These are phyloP conservation scores for Psilopogon haemacephalus DNA, from an alignment of 2,113 vertebrate species.

Conservation along the genomic window DNA sequence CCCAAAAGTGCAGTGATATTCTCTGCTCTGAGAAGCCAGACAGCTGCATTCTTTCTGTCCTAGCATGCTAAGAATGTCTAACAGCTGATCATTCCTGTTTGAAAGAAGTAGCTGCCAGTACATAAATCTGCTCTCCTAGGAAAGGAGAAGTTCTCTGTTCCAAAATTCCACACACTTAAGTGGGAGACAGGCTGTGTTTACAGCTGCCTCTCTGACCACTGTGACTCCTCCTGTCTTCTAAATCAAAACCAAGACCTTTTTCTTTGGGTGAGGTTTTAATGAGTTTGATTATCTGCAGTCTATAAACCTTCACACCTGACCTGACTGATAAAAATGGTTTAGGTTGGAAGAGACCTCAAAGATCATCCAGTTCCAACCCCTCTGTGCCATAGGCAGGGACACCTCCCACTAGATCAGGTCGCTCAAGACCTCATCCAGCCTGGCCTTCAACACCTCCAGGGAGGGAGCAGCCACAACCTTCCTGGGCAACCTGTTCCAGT, in stretches of 20 bases:
- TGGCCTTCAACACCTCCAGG: too few relatives aligned
- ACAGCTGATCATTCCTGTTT: background rate
- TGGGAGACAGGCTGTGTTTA: background rate
- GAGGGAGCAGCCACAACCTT: too few relatives aligned
- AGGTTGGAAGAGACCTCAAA: too few relatives aligned
- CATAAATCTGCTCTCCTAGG: background rate
- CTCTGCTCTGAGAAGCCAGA: background rate
- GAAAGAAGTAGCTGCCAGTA: background rate
- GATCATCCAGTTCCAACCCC: too few relatives aligned
- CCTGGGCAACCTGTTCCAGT: too few relatives aligned
- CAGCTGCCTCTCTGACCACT: background rate
- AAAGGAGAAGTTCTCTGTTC: background rate
- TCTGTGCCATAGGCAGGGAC: too few relatives aligned
- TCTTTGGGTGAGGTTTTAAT: background rate
- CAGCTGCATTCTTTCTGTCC: background rate
- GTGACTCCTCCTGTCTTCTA: background rate
- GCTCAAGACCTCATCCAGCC: too few relatives aligned
- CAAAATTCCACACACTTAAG: background rate
- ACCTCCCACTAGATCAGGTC: too few relatives aligned
- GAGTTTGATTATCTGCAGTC: background rate
- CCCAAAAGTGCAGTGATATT: background rate
- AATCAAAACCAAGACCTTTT: background rate
- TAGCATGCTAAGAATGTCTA: background rate
- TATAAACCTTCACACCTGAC: background rate
- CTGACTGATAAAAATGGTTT: background rate